Conservation (phyloP, 2,113 vertebrate genomes). For the Circaetus cinerascens region DNA sequence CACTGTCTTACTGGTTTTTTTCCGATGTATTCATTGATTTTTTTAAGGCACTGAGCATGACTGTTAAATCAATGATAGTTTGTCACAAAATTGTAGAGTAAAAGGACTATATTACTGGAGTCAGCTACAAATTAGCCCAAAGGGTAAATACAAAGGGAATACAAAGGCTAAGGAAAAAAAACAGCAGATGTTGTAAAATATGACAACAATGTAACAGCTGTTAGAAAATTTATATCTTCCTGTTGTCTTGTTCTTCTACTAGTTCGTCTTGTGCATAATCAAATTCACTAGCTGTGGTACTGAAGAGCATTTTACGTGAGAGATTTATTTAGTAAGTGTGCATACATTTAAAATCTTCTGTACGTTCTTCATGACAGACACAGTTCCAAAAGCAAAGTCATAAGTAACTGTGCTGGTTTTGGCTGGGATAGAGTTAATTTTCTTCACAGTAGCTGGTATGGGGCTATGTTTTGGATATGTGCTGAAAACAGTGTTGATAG, state of each 20-base stretch:
- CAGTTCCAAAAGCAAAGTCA: neutral
- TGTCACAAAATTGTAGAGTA: conserved; percentile 64
- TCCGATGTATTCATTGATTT: conserved; percentile 56
- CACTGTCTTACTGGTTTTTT: neutral
- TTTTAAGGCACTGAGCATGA: conserved; percentile 57
- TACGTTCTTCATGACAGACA: neutral
- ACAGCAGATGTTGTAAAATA: conserved; percentile 22
- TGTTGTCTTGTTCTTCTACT: neutral
- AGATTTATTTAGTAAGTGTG: neutral
- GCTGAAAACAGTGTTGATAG: too few species aligned
- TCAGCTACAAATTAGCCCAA: conserved; percentile 73
- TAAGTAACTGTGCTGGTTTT: too few species aligned
- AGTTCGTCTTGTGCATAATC: neutral
- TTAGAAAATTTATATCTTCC: neutral
- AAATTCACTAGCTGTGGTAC: neutral
- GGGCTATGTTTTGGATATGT: too few species aligned
- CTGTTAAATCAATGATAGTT: conserved; percentile 71
- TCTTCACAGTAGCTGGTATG: too few species aligned
- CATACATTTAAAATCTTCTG: neutral
- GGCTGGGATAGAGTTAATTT: too few species aligned
- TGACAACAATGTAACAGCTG: neutral
- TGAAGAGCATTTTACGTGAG: neutral
- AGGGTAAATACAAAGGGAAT: conserved; percentile 60
- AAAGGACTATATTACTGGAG: conserved; percentile 57
- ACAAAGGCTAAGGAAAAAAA: conserved; percentile 23